phyloP scores from a whole-genome alignment of 2,888 invertebrate species.

The Rotaria sp. region DNA sequence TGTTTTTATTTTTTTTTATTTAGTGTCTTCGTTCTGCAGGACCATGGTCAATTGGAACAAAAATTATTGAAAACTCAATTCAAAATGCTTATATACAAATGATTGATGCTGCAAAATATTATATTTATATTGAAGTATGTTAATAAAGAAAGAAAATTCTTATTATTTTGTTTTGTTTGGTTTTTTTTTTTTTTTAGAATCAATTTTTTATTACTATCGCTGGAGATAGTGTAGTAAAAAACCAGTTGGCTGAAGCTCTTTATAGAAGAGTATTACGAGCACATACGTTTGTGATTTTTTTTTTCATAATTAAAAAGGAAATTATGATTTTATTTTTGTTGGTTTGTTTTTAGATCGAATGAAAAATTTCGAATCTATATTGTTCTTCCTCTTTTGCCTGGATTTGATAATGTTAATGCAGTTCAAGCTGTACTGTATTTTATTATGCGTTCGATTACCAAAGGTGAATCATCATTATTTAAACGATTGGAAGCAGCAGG shows the following conservation, averaged over 20 bases:
- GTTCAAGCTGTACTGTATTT: slow-evolving; percentile 89
- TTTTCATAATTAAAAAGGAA: neutral
- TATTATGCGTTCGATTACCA: slow-evolving; percentile 90
- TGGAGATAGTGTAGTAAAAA: slow-evolving; percentile 62
- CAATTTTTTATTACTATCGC: slow-evolving; percentile 74
- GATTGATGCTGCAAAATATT: slow-evolving; percentile 81
- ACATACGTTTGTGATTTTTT: slow-evolving; percentile 30
- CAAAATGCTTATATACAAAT: slow-evolving; percentile 87
- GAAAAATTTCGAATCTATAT: slow-evolving; percentile 78
- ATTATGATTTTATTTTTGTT: neutral
- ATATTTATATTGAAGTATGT: slow-evolving; percentile 75
- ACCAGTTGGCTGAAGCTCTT: slow-evolving; percentile 79
- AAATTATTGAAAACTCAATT: slow-evolving; percentile 76
- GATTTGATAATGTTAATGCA: slow-evolving; percentile 86
- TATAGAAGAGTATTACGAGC: slow-evolving; percentile 77
- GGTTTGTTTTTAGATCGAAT: slow-evolving; percentile 61
- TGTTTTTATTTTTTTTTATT: neutral
- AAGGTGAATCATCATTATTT: slow-evolving; percentile 70
- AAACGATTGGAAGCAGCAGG: slow-evolving; percentile 41
- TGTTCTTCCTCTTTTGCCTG: slow-evolving; percentile 82
- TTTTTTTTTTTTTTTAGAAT: slow-evolving; percentile 58
- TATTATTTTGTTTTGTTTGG: neutral
- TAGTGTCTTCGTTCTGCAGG: slow-evolving; percentile 66
- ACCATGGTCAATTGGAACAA: slow-evolving; percentile 85
- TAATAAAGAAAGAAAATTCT: neutral